Evolutionary conservation across 2,113 vertebrate genomes (phyloP).

Genomic region (Tor tambroides): DNA sequence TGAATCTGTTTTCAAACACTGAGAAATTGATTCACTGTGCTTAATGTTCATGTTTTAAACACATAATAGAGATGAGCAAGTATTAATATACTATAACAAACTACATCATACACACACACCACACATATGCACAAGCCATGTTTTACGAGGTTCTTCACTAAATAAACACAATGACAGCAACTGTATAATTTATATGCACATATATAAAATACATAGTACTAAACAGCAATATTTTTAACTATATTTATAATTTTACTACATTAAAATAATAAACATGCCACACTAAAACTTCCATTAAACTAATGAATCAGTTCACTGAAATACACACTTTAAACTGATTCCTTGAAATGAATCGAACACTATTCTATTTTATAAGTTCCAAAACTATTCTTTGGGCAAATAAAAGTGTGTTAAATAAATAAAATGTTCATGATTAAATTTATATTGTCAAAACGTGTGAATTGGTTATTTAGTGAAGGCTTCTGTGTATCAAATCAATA

Average conservation of each 20-base stretch:
- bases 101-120: background rate
- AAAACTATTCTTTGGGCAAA: background rate
- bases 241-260: background rate
- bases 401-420: background rate
- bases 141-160: background rate
- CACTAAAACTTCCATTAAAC: background rate
- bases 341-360: background rate
- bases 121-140: background rate
- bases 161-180: background rate
- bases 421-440: background rate
- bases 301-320: background rate
- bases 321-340: background rate
- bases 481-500: background rate
- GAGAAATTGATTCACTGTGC: background rate
- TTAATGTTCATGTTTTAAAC: background rate
- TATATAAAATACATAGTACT: background rate
- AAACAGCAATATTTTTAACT: background rate
- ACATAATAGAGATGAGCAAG: background rate
- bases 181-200: background rate
- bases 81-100: background rate
- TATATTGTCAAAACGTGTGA: background rate
- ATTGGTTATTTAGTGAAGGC: background rate
- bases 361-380: background rate
- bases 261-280: background rate
- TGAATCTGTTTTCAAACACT: background rate